Conservation (phyloP, 2,797 vertebrate species). For the Poecilia gillii region DNA sequence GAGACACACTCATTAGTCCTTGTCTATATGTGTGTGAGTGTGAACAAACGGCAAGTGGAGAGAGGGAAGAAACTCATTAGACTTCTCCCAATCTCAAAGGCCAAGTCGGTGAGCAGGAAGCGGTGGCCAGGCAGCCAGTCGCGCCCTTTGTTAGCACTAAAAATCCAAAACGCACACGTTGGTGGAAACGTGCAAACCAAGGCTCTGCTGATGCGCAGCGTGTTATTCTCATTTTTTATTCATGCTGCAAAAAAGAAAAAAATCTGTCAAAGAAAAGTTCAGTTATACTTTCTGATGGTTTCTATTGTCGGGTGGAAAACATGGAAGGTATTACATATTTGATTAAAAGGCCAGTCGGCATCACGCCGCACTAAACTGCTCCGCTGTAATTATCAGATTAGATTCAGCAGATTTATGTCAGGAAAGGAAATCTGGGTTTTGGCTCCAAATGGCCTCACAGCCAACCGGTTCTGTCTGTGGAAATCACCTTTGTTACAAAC, state of each 20-base stretch:
- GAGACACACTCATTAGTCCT: conserved; percentile 80
- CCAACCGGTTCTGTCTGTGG: background rate
- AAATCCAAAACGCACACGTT: conserved; percentile 17
- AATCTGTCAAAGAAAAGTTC: background rate
- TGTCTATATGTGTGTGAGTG: conserved; percentile 43
- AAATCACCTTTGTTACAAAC: background rate
- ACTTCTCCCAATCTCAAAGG: conserved; percentile 72
- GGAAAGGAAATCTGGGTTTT: background rate
- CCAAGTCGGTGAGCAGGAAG: conserved; percentile 61
- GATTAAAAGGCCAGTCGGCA: conserved; percentile 17
- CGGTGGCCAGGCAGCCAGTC: conserved; percentile 43
- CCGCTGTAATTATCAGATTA: conserved; percentile 9
- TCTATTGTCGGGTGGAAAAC: background rate
- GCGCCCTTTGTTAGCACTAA: conserved; percentile 31
- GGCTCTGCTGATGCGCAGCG: background rate
- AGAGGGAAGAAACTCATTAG: conserved; percentile 65
- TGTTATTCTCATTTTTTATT: background rate
- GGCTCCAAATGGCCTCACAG: background rate
- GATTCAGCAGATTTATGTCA: background rate
- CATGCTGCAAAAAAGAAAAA: background rate
- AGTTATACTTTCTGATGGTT: background rate
- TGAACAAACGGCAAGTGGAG: conserved; percentile 36
- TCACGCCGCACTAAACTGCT: conserved; percentile 26
- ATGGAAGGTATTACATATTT: background rate
- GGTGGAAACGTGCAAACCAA: conserved; percentile 1